These are phyloP conservation scores for Caenorhabditis briggsae DNA, from an alignment of 1,140 invertebrate species.

Conservation along the genomic window DNA sequence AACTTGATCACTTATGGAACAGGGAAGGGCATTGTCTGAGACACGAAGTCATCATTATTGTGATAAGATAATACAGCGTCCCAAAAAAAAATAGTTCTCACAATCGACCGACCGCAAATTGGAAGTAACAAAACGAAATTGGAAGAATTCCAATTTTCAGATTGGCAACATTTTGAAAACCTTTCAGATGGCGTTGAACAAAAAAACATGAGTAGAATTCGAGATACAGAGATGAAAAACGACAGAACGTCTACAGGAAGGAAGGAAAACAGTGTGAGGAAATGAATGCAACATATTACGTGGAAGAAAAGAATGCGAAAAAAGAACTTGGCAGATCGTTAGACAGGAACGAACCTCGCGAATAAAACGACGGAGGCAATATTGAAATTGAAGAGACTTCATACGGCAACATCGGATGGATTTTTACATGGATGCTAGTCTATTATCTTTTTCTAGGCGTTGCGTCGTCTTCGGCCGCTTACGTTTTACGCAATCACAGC, in stretches of 20 bases:
- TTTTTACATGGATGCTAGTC: neutral
- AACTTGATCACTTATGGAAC: slow-evolving; percentile 1
- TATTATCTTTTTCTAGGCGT: too few species aligned
- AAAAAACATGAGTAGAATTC: too few species aligned
- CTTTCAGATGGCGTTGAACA: too few species aligned
- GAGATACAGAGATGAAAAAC: too few species aligned
- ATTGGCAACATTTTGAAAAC: too few species aligned
- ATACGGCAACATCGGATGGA: neutral
- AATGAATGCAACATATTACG: too few species aligned
- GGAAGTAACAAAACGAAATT: neutral
- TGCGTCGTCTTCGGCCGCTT: too few species aligned
- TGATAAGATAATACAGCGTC: neutral
- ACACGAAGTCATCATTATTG: neutral
- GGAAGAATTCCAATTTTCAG: neutral
- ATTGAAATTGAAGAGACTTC: slow-evolving; percentile 11
- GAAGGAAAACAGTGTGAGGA: too few species aligned
- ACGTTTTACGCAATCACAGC: too few species aligned
- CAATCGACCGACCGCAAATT: neutral
- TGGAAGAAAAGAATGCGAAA: slow-evolving; percentile 9
- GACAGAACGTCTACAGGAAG: too few species aligned
- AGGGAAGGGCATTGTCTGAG: neutral
- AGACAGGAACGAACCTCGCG: neutral
- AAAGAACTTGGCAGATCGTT: neutral
- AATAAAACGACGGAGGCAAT: slow-evolving; percentile 6
- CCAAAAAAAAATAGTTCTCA: too few species aligned